Evolutionary conservation across 2,113 vertebrate species (phyloP).

Genomic region (Engystomops pustulosus): DNA sequence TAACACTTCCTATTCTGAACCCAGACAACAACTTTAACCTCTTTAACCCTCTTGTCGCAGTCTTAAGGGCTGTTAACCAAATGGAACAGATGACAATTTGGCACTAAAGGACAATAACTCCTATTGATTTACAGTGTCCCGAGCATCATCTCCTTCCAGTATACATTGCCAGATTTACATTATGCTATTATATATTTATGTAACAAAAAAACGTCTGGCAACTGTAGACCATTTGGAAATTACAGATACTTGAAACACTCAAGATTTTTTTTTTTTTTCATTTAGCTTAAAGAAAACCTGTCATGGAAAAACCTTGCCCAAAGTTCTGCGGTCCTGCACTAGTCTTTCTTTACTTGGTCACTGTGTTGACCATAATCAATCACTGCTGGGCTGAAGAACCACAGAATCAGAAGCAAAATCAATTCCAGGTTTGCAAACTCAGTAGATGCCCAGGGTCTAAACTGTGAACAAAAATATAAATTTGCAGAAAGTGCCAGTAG

Average conservation of each 20-base stretch:
- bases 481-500: too few species aligned
- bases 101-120: background rate
- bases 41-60: conserved; percentile 46
- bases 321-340: background rate
- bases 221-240: background rate
- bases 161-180: background rate
- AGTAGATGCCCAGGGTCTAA: too few species aligned
- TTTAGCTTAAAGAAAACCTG: background rate
- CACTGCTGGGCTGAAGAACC: background rate
- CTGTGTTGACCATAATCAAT: background rate
- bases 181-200: conserved; percentile 28
- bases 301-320: background rate
- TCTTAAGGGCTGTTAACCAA: conserved; percentile 35
- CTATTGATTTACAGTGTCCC: conserved; percentile 25
- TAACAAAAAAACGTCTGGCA: background rate
- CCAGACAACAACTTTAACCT: conserved; percentile 7
- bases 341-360: background rate
- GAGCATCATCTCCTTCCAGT: conserved; percentile 5
- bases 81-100: conserved; percentile 12
- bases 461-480: too few species aligned
- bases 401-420: background rate
- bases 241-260: background rate
- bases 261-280: background rate
- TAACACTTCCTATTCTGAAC: background rate
- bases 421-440: background rate